Conservation (phyloP, 2,113 vertebrate genomes). For the Malurus elegans region DNA sequence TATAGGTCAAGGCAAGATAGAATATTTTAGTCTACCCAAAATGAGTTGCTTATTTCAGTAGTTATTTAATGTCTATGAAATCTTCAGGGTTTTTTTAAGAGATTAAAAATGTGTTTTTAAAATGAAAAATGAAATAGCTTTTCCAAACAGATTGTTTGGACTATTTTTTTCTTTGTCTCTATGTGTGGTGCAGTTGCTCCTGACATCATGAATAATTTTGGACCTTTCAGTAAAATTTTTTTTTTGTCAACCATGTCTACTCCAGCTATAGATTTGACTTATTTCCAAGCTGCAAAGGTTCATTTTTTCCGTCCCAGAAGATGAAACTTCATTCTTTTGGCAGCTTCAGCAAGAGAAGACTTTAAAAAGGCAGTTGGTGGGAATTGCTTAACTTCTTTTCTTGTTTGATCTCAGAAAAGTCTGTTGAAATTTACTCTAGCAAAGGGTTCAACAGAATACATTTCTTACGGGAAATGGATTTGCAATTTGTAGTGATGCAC, state of each 20-base stretch:
- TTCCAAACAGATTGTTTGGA: background rate
- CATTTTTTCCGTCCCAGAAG: slow-evolving; percentile 7
- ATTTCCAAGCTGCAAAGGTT: background rate
- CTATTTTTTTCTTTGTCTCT: background rate
- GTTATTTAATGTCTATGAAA: background rate
- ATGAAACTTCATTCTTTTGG: background rate
- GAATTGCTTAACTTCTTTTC: background rate
- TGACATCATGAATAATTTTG: slow-evolving; percentile 28
- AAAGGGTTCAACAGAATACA: background rate
- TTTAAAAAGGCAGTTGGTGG: background rate
- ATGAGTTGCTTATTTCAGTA: background rate
- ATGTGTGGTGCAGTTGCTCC: background rate
- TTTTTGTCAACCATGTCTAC: slow-evolving; percentile 4
- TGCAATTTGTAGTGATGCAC: rapidly evolving
- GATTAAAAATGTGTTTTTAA: background rate
- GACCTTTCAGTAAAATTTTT: background rate
- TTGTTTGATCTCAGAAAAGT: background rate
- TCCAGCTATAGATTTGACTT: background rate
- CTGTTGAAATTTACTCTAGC: background rate
- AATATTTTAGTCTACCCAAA: background rate
- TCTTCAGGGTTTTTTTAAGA: background rate
- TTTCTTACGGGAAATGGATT: background rate
- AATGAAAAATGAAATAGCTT: background rate
- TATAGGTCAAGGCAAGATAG: background rate
- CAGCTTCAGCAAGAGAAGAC: background rate